Percentiles rank a stretch among this genome's conserved stretches.
These are phyloP conservation scores for Takifugu rubripes DNA, from an alignment of 2,797 vertebrate genomes.

Conservation along the genomic window DNA sequence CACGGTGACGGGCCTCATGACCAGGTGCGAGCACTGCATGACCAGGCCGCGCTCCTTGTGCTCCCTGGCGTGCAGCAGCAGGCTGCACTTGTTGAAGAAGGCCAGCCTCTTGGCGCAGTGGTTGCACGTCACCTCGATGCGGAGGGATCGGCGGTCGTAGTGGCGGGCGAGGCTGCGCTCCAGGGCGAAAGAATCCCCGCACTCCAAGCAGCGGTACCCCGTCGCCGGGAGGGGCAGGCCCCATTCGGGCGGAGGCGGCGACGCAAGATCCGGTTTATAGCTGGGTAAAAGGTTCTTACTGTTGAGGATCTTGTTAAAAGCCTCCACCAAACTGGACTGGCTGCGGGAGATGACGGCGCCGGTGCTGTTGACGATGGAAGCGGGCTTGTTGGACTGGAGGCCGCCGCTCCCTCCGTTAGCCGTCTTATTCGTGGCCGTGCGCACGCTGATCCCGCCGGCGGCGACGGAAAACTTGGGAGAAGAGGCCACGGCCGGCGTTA, in stretches of 20 bases:
- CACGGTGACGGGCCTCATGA: constrained; percentile 92
- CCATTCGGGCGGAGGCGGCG: constrained; percentile 79
- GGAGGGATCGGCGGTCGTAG: constrained; percentile 93
- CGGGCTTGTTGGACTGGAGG: constrained; percentile 80
- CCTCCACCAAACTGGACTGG: constrained; percentile 94
- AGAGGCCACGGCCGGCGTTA: constrained; percentile 63
- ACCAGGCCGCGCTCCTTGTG: constrained; percentile 97
- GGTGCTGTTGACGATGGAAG: constrained; percentile 77
- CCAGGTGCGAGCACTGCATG: constrained; percentile 98
- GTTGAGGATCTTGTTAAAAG: constrained; percentile 97
- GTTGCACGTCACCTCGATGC: constrained; percentile 98
- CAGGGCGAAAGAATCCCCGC: constrained; percentile 91
- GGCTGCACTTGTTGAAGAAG: constrained; percentile 98
- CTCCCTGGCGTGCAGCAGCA: constrained; percentile 92
- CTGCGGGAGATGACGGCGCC: constrained; percentile 91
- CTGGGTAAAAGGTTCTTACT: constrained; percentile 94
- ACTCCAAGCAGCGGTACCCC: constrained; percentile 95
- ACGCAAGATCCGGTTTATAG: constrained; percentile 91
- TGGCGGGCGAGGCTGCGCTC: constrained; percentile 93
- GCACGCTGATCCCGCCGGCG: constrained; percentile 69
- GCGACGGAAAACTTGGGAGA: constrained; percentile 69
- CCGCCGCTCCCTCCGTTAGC: constrained; percentile 78
- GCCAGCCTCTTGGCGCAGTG: constrained; percentile 92
- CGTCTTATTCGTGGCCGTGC: constrained; percentile 76
- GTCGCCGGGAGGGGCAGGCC: constrained; percentile 83